Conservation (phyloP, 2,888 invertebrate species). For the Drosophila kambysellisi region DNA sequence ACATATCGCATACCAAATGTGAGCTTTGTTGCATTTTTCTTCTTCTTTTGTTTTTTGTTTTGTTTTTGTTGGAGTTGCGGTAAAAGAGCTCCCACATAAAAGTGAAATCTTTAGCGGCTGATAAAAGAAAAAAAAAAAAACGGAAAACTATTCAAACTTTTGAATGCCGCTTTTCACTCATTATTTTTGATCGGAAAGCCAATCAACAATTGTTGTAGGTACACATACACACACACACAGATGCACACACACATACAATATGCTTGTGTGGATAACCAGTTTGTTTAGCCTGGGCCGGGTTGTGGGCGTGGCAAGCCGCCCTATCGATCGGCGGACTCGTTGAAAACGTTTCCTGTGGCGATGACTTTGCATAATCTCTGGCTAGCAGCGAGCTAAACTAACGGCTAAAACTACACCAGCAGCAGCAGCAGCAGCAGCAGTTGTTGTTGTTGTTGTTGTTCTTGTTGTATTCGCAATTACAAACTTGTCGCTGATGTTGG, state of each 20-base stretch:
- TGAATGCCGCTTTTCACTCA: slow-evolving; percentile 39
- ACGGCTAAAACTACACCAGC: slow-evolving; percentile 27
- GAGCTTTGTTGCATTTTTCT: slow-evolving; percentile 11
- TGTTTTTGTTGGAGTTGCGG: slow-evolving; percentile 14
- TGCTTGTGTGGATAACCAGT: slow-evolving; percentile 40
- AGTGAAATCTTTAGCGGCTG: slow-evolving; percentile 68
- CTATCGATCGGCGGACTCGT: slow-evolving; percentile 24
- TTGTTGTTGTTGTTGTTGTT: slow-evolving; percentile 19
- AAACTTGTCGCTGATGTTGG: slow-evolving; percentile 69
- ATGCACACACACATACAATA: neutral
- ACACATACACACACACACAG: neutral
- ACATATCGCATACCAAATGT: neutral
- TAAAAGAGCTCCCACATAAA: slow-evolving; percentile 55
- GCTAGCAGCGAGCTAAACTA: slow-evolving; percentile 38
- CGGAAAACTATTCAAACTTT: slow-evolving; percentile 3
- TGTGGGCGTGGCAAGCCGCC: slow-evolving; percentile 32
- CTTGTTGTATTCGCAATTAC: slow-evolving; percentile 59
- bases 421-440: slow-evolving; percentile 1
- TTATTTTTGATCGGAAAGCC: slow-evolving; percentile 40
- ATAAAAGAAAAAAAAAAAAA: slow-evolving; percentile 58
- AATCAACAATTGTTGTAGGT: slow-evolving; percentile 57
- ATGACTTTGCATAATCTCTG: slow-evolving; percentile 70
- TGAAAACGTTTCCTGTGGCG: slow-evolving; percentile 62
- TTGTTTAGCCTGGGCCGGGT: slow-evolving; percentile 15
- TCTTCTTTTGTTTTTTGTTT: neutral